Conservation (phyloP, 2,113 vertebrate species). For the Pomatostomus ruficeps region DNA sequence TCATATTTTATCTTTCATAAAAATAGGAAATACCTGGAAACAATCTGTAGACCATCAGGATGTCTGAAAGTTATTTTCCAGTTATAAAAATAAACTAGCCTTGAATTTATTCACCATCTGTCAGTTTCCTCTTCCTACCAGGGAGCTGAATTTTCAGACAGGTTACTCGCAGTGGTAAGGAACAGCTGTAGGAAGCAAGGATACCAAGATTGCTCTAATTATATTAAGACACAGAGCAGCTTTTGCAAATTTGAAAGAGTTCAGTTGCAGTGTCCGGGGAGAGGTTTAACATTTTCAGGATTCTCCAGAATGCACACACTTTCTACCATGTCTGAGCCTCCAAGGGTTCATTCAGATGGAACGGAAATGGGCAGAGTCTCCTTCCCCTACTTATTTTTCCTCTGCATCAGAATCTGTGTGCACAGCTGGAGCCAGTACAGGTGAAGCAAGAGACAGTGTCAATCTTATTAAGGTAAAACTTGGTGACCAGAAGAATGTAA, state of each 20-base stretch:
- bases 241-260: conserved; percentile 26
- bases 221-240: not conserved
- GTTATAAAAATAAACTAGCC: conserved; percentile 35
- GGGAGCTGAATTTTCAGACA: conserved; percentile 4
- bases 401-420: not conserved
- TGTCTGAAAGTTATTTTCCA: conserved; percentile 50
- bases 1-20: conserved; percentile 43
- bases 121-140: conserved; percentile 17
- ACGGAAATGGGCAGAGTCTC: not conserved
- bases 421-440: not conserved
- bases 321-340: not conserved
- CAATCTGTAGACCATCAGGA: conserved; percentile 43
- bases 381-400: not conserved
- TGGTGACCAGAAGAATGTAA: not conserved
- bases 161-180: not conserved
- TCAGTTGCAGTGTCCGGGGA: conserved; percentile 3
- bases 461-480: not conserved
- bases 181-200: not conserved
- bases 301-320: not conserved
- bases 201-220: conserved; percentile 10
- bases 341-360: not conserved
- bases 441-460: not conserved
- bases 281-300: not conserved
- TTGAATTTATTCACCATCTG: conserved; percentile 56
- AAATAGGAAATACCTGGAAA: conserved; percentile 46